Conservation (phyloP, 2,888 invertebrate species). For the Cephonodes hylas region DNA sequence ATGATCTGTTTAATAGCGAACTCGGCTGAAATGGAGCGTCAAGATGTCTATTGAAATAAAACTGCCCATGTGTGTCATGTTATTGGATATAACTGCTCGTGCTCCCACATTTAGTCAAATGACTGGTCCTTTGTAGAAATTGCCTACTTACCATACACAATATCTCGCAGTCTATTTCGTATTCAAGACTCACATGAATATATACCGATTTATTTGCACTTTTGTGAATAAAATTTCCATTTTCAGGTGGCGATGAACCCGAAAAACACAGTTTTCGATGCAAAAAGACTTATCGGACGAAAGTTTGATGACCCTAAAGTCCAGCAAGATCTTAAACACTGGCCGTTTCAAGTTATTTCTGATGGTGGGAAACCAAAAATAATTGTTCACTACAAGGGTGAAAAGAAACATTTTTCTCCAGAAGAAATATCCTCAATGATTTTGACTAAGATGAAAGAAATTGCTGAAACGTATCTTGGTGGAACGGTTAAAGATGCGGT, state of each 20-base stretch:
- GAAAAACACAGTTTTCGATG: constrained; percentile 90
- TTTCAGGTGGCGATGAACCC: constrained; percentile 89
- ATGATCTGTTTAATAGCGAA: not conserved
- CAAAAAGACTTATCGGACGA: constrained; percentile 91
- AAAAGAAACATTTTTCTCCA: constrained; percentile 87
- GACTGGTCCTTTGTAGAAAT: not conserved
- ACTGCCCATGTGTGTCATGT: not conserved
- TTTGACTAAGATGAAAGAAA: constrained; percentile 91
- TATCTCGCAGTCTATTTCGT: not conserved
- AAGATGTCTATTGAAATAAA: constrained; percentile 11
- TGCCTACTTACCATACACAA: not conserved
- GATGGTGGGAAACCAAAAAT: constrained; percentile 88
- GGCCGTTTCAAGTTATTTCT: constrained; percentile 88
- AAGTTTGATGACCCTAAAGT: constrained; percentile 88
- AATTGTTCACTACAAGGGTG: constrained; percentile 86
- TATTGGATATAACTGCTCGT: constrained; percentile 7
- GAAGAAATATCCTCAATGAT: constrained; percentile 94
- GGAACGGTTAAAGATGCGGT: constrained; percentile 87
- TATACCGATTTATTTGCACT: not conserved
- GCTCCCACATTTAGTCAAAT: not conserved
- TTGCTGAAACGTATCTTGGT: constrained; percentile 89
- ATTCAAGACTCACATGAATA: not conserved
- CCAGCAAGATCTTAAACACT: constrained; percentile 90
- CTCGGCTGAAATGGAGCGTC: not conserved
- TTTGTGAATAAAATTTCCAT: not conserved